Conservation (phyloP, 2,113 vertebrate genomes). For the Dipodomys spectabilis region DNA sequence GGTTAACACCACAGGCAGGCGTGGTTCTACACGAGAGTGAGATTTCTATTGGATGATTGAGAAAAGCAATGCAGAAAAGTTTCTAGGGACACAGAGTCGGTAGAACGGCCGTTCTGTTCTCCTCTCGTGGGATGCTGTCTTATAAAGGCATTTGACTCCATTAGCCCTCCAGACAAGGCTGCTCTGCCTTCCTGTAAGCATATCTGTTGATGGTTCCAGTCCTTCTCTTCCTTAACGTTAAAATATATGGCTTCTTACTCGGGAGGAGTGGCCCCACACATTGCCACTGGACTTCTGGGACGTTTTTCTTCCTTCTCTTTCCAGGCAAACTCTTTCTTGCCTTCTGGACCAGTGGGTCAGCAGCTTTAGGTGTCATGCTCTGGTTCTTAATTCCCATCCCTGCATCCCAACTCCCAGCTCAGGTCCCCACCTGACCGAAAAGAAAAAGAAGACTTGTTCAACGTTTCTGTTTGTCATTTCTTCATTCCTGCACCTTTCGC, state of each 20-base stretch:
- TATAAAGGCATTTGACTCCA: rapidly evolving
- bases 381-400: no score
- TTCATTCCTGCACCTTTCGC: background rate
- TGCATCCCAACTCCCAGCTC: background rate
- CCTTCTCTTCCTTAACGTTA: background rate
- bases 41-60: background rate
- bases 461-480: background rate
- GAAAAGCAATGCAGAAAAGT: background rate
- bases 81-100: no score
- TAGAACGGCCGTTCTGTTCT: rapidly evolving
- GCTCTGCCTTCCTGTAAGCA: background rate
- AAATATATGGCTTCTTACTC: background rate
- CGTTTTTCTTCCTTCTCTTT: background rate
- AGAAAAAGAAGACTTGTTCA: background rate
- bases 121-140: rapidly evolving
- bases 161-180: no score
- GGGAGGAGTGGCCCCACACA: background rate
- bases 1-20: no score
- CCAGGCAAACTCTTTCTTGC: background rate
- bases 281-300: background rate
- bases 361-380: rapidly evolving
- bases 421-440: no score
- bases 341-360: background rate
- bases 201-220: background rate
- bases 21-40: rapidly evolving